These are phyloP conservation scores for Rhimphoctona megacephalus DNA, from an alignment of 2,888 invertebrate species.

Conservation along the genomic window DNA sequence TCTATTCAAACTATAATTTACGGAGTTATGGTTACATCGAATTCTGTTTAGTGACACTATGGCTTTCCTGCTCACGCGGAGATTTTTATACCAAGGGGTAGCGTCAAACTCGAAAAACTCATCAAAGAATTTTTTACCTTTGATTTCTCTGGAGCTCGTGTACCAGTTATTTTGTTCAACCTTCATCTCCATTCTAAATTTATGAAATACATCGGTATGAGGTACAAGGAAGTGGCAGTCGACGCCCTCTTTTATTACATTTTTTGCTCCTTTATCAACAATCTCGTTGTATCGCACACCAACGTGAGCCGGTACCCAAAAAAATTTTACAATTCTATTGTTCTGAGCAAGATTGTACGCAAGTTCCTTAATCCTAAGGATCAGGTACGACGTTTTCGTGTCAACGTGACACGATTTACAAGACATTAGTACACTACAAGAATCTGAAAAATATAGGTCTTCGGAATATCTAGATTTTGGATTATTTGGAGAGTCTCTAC, in stretches of 20 bases:
- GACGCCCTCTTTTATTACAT: background rate
- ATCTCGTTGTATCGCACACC: too few species aligned
- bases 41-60: too few species aligned
- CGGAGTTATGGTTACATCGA: too few species aligned
- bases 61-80: too few species aligned
- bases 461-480: background rate
- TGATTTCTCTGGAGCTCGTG: background rate
- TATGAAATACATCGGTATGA: background rate
- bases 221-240: background rate
- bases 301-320: background rate
- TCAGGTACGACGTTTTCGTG: too few species aligned
- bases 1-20: too few species aligned
- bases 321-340: background rate
- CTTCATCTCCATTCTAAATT: background rate
- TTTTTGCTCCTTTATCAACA: background rate
- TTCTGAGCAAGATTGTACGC: background rate
- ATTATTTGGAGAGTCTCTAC: background rate
- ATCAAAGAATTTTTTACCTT: background rate
- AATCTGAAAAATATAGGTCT: background rate
- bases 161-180: constrained; percentile 14
- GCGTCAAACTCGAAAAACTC: background rate
- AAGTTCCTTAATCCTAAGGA: background rate
- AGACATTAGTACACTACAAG: background rate
- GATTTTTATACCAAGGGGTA: too few species aligned
- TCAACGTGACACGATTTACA: background rate